Conservation (phyloP, 1,140 invertebrate genomes). For the Panulirus ornatus region DNA sequence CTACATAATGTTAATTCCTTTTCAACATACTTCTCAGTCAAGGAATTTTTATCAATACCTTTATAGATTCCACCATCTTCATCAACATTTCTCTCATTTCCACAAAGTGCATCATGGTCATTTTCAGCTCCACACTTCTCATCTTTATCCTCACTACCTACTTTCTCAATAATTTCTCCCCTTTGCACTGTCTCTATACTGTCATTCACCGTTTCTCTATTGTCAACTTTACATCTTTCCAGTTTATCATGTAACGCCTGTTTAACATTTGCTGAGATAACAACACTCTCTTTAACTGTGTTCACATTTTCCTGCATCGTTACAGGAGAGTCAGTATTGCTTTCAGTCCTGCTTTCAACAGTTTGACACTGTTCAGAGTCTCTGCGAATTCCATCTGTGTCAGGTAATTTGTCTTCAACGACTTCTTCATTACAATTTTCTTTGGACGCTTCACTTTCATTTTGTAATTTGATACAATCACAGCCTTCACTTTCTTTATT, state of each 20-base stretch:
- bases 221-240: not conserved
- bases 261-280: not conserved
- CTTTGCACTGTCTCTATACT: not conserved
- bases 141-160: not conserved
- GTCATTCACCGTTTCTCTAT: not conserved
- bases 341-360: not conserved
- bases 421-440: not conserved
- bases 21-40: not conserved
- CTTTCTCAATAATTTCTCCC: not conserved
- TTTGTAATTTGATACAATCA: not conserved
- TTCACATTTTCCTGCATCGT: not conserved
- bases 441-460: not conserved
- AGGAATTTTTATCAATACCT: not conserved
- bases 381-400: not conserved
- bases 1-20: not conserved
- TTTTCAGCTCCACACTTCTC: not conserved
- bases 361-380: not conserved
- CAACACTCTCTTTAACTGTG: not conserved
- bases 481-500: constrained; percentile 21
- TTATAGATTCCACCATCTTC: not conserved
- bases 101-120: not conserved
- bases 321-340: not conserved
- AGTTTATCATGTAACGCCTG: not conserved
- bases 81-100: not conserved
- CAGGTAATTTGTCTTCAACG: not conserved